Conservation (phyloP, 30 jellyfish, hydroid and myxozoan species). For the Turritopsis dohrnii region DNA sequence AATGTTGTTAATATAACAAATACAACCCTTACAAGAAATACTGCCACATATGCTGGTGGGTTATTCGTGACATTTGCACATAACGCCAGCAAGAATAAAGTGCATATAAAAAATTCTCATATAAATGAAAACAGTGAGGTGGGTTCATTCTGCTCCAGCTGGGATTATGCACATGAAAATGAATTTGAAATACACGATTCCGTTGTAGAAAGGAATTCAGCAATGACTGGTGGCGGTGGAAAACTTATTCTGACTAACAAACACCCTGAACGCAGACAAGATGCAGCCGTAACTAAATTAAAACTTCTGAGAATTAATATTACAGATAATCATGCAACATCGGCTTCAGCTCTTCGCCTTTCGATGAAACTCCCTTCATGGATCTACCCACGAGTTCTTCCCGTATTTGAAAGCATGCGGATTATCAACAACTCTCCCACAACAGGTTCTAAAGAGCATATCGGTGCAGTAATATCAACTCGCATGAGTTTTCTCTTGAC, state of each 20-base stretch:
- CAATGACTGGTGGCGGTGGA: conserved; percentile 66
- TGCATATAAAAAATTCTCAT: conserved; percentile 9
- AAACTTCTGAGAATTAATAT: conserved; percentile 32
- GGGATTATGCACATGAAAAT: conserved; percentile 58
- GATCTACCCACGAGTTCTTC: conserved; percentile 25
- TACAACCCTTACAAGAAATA: conserved; percentile 32
- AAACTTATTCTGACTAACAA: conserved; percentile 40
- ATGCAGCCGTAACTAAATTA: conserved; percentile 27
- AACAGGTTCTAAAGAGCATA: conserved; percentile 45
- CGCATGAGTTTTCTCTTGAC: conserved; percentile 35
- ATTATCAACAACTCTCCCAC: conserved; percentile 33
- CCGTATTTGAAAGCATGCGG: conserved; percentile 27
- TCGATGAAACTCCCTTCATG: conserved; percentile 40
- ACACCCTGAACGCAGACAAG: conserved; percentile 28
- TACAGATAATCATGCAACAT: conserved; percentile 37
- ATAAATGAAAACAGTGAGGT: conserved; percentile 44
- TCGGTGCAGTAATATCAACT: conserved; percentile 52
- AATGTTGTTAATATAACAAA: conserved; percentile 30
- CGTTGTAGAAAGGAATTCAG: conserved; percentile 25
- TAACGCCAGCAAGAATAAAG: conserved; percentile 31
- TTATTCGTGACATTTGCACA: conserved; percentile 44
- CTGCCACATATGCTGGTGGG: conserved; percentile 65
- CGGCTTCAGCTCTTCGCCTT: conserved; percentile 57
- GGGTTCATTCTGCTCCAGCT: conserved; percentile 42
- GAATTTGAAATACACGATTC: background rate